Conservation (phyloP, 2,113 vertebrate genomes). For the Hystrix brachyura region DNA sequence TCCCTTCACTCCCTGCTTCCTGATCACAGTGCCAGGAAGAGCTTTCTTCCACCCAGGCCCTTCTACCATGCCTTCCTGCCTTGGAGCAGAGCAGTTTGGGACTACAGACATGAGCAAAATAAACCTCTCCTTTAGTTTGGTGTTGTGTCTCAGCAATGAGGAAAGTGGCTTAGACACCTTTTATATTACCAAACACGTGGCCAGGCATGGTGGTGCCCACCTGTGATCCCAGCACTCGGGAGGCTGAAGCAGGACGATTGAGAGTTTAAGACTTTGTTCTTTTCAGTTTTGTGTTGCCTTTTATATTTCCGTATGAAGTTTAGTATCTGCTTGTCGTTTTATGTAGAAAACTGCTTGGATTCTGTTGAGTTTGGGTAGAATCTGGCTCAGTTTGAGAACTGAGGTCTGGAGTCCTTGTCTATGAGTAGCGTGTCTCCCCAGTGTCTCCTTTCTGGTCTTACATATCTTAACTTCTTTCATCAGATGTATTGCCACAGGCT, state of each 20-base stretch:
- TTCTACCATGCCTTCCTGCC: not conserved
- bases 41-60: not conserved
- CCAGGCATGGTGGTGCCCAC: not conserved
- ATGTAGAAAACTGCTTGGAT: not conserved
- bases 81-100: not conserved
- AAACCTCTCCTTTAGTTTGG: not conserved
- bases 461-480: too few relatives aligned
- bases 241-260: not conserved
- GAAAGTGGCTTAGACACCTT: not conserved
- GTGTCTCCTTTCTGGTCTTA: not conserved
- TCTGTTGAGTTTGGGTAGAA: not conserved
- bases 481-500: fast-evolving
- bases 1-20: not conserved
- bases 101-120: not conserved
- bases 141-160: not conserved
- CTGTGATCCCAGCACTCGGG: not conserved
- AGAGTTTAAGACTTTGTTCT: not conserved
- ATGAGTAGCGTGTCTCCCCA: not conserved
- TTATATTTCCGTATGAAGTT: not conserved
- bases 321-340: too few relatives aligned
- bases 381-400: too few relatives aligned
- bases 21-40: not conserved
- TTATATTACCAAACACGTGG: too few relatives aligned
- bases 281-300: not conserved
- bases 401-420: not conserved